A percentile compares a stretch with the other conserved stretches of the same genome.
These are phyloP conservation scores for Cydia fagiglandana DNA, from an alignment of 1,140 invertebrate genomes.

Conservation along the genomic window DNA sequence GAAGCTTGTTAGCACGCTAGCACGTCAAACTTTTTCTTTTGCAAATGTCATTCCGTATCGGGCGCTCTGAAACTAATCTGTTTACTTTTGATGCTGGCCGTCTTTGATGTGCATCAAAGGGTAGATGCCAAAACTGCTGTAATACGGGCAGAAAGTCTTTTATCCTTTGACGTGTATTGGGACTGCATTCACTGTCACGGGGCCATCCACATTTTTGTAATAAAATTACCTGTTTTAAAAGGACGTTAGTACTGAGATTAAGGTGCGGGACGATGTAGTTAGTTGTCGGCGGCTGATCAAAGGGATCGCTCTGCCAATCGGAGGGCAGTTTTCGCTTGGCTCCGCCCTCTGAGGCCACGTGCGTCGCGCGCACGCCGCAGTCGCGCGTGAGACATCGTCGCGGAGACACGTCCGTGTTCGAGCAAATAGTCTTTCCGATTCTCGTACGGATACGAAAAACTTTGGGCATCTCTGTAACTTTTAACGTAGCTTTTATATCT, in stretches of 20 bases:
- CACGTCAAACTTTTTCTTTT: constrained; percentile 5
- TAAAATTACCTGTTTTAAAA: constrained; percentile 78
- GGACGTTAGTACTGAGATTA: constrained; percentile 77
- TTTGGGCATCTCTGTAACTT: constrained; percentile 3
- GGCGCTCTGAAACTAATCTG: constrained; percentile 24
- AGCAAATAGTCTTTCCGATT: constrained; percentile 12
- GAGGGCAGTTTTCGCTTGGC: constrained; percentile 40
- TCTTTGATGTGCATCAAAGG: constrained; percentile 59
- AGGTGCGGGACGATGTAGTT: constrained; percentile 74
- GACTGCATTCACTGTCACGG: constrained; percentile 57
- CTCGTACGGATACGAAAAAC: constrained; percentile 18
- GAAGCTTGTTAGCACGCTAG: neutral
- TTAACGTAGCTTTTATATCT: neutral
- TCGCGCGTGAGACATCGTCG: constrained; percentile 48
- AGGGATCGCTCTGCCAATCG: constrained; percentile 61
- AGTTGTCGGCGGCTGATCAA: constrained; percentile 74
- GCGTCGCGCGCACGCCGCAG: constrained; percentile 72
- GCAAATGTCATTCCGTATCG: constrained; percentile 8
- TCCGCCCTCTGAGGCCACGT: constrained; percentile 68
- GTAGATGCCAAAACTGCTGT: constrained; percentile 59
- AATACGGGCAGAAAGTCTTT: constrained; percentile 53
- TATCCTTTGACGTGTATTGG: constrained; percentile 64
- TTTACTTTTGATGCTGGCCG: constrained; percentile 28
- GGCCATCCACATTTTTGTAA: constrained; percentile 70
- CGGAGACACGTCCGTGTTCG: constrained; percentile 35